A percentile compares a stretch with the other conserved stretches of the same genome.
These are phyloP conservation scores for Vulpes vulpes DNA, from an alignment of 2,113 vertebrate genomes.

Conservation along the genomic window DNA sequence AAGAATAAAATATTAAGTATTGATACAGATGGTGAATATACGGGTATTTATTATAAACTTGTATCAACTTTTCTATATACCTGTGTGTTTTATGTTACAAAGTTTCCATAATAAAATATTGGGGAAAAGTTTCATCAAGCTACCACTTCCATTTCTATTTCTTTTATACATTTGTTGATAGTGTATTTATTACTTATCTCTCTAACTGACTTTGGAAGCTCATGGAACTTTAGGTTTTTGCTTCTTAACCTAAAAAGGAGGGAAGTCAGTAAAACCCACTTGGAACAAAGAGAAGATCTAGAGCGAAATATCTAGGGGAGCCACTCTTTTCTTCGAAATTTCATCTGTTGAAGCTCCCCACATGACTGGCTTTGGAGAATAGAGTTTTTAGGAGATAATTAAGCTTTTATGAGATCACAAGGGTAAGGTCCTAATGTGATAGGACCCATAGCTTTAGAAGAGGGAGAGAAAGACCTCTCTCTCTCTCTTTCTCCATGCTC, in stretches of 20 bases:
- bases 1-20: conserved; percentile 24
- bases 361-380: not conserved
- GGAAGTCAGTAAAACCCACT: not conserved
- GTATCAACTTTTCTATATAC: not conserved
- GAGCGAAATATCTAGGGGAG: not conserved
- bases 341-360: not conserved
- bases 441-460: not conserved
- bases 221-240: not conserved
- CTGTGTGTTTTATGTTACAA: not conserved
- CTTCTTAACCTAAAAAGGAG: not conserved
- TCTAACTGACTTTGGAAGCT: not conserved
- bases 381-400: not conserved
- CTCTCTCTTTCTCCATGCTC: not conserved
- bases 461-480: not conserved
- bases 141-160: not conserved
- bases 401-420: not conserved
- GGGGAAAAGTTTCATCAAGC: not conserved
- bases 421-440: not conserved
- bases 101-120: conserved; percentile 8
- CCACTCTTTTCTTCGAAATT: not conserved
- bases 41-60: not conserved
- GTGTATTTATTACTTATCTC: not conserved
- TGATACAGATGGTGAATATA: not conserved
- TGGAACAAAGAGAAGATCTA: not conserved
- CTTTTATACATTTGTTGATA: not conserved